phyloP scores from a whole-genome alignment of 2,113 vertebrate genomes.

The Solenodon paradoxus region DNA sequence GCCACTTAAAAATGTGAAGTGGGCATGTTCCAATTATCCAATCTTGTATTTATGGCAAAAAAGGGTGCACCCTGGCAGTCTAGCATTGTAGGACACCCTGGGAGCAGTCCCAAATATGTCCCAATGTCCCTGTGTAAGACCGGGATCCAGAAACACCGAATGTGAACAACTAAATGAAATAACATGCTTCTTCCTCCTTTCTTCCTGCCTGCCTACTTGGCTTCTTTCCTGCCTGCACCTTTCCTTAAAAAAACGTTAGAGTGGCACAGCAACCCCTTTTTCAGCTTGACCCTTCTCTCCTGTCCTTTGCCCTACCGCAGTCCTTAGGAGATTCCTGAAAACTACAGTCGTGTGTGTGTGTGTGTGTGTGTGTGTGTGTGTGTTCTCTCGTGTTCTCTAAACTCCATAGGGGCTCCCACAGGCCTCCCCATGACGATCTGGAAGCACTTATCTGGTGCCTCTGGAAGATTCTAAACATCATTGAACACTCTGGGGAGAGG shows the following conservation, averaged over 20 bases:
- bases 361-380: rapidly evolving
- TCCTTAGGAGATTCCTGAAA: not conserved
- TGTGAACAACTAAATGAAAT: too few relatives aligned
- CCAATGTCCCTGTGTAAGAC: too few relatives aligned
- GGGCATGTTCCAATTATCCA: not conserved
- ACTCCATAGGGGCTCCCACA: not conserved
- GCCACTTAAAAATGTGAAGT: not conserved
- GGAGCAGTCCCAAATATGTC: too few relatives aligned
- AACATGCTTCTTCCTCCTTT: too few relatives aligned
- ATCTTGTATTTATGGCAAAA: not conserved
- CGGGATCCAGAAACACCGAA: too few relatives aligned
- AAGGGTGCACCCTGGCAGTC: too few relatives aligned
- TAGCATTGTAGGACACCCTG: too few relatives aligned
- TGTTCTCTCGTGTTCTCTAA: not conserved
- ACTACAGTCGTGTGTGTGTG: not conserved
- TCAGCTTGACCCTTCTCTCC: not conserved
- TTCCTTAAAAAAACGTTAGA: too few relatives aligned
- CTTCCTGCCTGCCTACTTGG: too few relatives aligned
- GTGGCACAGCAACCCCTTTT: too few relatives aligned
- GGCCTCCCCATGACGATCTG: not conserved
- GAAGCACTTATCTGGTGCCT: not conserved
- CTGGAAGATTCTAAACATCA: not conserved
- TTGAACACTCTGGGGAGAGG: not conserved
- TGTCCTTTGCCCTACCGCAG: not conserved
- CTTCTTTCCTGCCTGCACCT: too few relatives aligned